Percentiles rank a stretch among this genome's conserved stretches.
These are phyloP conservation scores for Pseudochirops corinnae DNA, from an alignment of 2,797 vertebrate species.

Conservation along the genomic window DNA sequence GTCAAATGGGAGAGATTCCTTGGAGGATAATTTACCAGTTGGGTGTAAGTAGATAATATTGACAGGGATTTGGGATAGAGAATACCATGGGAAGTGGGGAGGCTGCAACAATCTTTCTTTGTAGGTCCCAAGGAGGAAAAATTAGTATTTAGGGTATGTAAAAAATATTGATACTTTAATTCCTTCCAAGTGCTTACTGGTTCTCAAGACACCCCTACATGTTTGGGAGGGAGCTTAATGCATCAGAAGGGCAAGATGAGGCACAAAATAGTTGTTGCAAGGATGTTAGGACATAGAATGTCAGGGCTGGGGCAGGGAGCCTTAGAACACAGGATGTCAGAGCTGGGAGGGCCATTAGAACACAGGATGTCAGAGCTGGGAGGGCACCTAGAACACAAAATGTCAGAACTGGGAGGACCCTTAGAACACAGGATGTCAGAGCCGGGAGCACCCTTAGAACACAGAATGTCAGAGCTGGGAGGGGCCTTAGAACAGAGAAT, in stretches of 20 bases:
- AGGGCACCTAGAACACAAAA: background rate
- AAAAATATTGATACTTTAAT: background rate
- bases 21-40: background rate
- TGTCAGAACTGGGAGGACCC: background rate
- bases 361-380: background rate
- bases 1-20: background rate
- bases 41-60: background rate
- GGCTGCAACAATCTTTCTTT: background rate
- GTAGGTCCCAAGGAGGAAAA: background rate
- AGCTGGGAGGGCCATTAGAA: background rate
- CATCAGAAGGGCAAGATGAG: background rate
- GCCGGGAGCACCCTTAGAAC: too few relatives aligned
- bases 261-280: background rate
- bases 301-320: too few relatives aligned
- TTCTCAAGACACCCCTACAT: background rate
- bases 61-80: background rate
- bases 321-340: background rate
- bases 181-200: background rate
- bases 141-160: background rate
- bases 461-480: background rate
- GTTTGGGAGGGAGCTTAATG: background rate
- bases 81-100: background rate
- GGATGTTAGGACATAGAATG: background rate
- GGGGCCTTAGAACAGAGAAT: too few relatives aligned
- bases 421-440: background rate